phyloP scores from a whole-genome alignment of 2,888 invertebrate species.

The Subacronicta megacephala region DNA sequence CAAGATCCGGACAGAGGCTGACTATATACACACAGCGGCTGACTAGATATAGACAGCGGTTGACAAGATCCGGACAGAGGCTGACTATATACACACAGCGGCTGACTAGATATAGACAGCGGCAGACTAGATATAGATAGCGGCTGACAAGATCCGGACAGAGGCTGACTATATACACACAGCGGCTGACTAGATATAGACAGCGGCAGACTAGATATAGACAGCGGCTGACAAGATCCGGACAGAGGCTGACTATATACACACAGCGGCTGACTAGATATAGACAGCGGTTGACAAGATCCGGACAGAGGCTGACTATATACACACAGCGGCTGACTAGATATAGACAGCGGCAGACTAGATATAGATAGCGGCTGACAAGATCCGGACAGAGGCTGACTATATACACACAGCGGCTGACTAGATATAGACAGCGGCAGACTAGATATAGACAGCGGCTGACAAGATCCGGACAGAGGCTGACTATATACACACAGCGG shows the following conservation, averaged over 20 bases:
- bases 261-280: slow-evolving; percentile 26
- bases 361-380: slow-evolving; percentile 8
- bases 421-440: slow-evolving; percentile 30
- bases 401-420: slow-evolving; percentile 7
- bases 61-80: too few species aligned
- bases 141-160: too few species aligned
- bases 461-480: too few species aligned
- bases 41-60: slow-evolving; percentile 32
- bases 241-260: neutral
- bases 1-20: neutral
- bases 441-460: slow-evolving; percentile 8
- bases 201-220: slow-evolving; percentile 3
- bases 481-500: neutral
- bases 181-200: slow-evolving; percentile 35
- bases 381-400: neutral
- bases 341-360: too few species aligned
- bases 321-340: slow-evolving; percentile 24
- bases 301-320: neutral
- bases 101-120: slow-evolving; percentile 39
- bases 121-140: slow-evolving; percentile 3
- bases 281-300: too few species aligned
- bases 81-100: neutral
- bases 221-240: too few species aligned
- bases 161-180: neutral
- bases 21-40: slow-evolving; percentile 1